Percentiles rank a stretch among this genome's conserved stretches.
Conservation (phyloP, 2,888 invertebrate species). For the Chrysotoxum bicinctum region DNA sequence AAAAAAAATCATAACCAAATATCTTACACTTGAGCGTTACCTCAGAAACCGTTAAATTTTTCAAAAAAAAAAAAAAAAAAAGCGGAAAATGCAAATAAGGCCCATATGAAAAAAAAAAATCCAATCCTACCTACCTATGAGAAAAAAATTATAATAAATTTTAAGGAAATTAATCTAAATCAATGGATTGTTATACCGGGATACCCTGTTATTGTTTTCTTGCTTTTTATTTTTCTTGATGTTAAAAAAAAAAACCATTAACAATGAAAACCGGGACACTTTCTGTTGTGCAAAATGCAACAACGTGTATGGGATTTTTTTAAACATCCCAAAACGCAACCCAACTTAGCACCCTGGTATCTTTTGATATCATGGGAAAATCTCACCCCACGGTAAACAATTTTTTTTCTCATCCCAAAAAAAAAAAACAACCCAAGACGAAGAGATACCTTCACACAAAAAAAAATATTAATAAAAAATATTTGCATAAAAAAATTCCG, state of each 20-base stretch:
- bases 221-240: slow-evolving; percentile 65
- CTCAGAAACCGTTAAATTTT: slow-evolving; percentile 67
- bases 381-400: slow-evolving; percentile 78
- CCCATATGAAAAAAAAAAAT: neutral
- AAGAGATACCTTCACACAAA: slow-evolving; percentile 62
- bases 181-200: slow-evolving; percentile 71
- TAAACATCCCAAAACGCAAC: slow-evolving; percentile 70
- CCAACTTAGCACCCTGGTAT: slow-evolving; percentile 64
- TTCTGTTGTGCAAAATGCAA: slow-evolving; percentile 67
- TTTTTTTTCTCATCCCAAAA: slow-evolving; percentile 51
- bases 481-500: slow-evolving; percentile 81
- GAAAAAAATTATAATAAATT: slow-evolving; percentile 73
- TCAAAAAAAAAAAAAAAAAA: slow-evolving; percentile 25
- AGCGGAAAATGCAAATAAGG: slow-evolving; percentile 43
- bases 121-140: neutral
- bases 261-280: slow-evolving; percentile 36
- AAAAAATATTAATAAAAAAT: slow-evolving; percentile 77
- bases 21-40: slow-evolving; percentile 60
- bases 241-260: slow-evolving; percentile 32
- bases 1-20: slow-evolving; percentile 55
- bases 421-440: slow-evolving; percentile 34
- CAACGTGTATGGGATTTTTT: slow-evolving; percentile 58
- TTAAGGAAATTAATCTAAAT: slow-evolving; percentile 74
- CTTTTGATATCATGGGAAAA: slow-evolving; percentile 79
- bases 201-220: slow-evolving; percentile 57